Percentiles rank a stretch among this genome's conserved stretches.
These are phyloP conservation scores for Lycocerus yunnanus DNA, from an alignment of 2,888 invertebrate species.

Conservation along the genomic window DNA sequence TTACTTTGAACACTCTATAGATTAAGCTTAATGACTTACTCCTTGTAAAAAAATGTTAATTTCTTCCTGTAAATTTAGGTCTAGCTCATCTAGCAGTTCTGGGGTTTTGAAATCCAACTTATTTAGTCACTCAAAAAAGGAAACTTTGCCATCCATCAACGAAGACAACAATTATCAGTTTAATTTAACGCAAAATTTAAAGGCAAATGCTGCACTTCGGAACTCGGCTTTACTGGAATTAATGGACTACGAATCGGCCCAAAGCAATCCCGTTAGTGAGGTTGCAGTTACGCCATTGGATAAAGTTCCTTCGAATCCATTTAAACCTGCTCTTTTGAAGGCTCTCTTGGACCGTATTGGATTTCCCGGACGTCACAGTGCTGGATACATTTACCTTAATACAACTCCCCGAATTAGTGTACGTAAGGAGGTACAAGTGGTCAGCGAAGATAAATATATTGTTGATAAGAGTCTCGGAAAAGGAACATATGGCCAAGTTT, in stretches of 20 bases:
- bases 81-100: constrained; percentile 43
- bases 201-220: constrained; percentile 51
- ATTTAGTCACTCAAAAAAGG: constrained; percentile 39
- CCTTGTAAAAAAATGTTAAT: neutral
- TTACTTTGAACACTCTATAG: neutral
- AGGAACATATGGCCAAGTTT: constrained; percentile 82
- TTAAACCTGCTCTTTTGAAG: constrained; percentile 70
- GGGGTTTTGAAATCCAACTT: constrained; percentile 40
- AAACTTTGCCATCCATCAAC: constrained; percentile 43
- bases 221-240: constrained; percentile 45
- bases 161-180: constrained; percentile 48
- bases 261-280: constrained; percentile 32
- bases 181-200: constrained; percentile 50
- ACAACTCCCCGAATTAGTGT: constrained; percentile 60
- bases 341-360: constrained; percentile 72
- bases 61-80: constrained; percentile 27
- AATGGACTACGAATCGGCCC: constrained; percentile 38
- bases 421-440: constrained; percentile 46
- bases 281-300: constrained; percentile 37
- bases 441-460: constrained; percentile 62
- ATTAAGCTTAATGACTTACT: neutral
- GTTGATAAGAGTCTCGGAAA: constrained; percentile 77
- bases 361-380: constrained; percentile 63
- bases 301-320: constrained; percentile 72
- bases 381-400: constrained; percentile 60